phyloP scores from a whole-genome alignment of 2,113 vertebrate species.

The Vanacampus margaritifer region DNA sequence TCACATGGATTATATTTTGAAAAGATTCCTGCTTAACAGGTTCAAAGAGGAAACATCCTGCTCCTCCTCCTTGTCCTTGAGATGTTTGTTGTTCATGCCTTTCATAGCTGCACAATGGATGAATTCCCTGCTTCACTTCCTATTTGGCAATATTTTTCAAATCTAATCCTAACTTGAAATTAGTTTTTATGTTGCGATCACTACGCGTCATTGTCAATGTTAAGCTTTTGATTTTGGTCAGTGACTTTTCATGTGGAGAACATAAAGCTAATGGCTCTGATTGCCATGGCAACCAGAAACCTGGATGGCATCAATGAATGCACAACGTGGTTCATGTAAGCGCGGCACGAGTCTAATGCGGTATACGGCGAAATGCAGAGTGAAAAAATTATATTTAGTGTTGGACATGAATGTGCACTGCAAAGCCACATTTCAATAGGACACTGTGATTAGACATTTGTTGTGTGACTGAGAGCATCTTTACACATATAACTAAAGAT shows the following conservation, averaged over 20 bases:
- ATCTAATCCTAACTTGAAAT: not conserved
- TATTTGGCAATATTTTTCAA: not conserved
- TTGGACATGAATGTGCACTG: no score
- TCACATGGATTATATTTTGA: not conserved
- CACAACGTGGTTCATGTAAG: not conserved
- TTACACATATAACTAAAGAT: no score
- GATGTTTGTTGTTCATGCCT: not conserved
- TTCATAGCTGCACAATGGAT: not conserved
- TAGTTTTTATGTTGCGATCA: no score
- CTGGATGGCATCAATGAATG: slow-evolving; percentile 24
- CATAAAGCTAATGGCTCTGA: slow-evolving; percentile 23
- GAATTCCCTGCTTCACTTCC: not conserved
- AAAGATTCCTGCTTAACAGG: not conserved
- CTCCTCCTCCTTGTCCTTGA: not conserved
- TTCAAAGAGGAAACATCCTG: not conserved
- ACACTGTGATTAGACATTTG: no score
- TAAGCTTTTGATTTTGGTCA: not conserved
- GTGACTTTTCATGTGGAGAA: slow-evolving; percentile 27
- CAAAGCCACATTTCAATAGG: no score
- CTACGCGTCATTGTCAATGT: not conserved
- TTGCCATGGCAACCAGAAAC: slow-evolving; percentile 51
- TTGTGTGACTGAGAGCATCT: no score
- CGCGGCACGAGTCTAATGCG: not conserved
- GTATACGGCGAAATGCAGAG: no score
- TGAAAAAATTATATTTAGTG: no score